Evolutionary conservation across 2,888 invertebrate species (phyloP).

Genomic region (Emmelina monodactyla): DNA sequence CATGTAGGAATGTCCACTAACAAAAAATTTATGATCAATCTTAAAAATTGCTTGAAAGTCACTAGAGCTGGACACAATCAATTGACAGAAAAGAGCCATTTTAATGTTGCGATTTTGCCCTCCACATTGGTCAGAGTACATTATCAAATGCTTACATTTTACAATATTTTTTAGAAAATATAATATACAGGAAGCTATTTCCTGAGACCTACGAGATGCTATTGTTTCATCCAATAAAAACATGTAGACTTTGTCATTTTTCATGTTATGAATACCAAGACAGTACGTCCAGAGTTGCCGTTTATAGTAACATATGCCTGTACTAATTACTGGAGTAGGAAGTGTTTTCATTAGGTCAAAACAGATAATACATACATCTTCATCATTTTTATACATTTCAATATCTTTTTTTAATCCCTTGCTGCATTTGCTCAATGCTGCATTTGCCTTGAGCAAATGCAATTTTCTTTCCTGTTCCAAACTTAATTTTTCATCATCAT

Average conservation of each 20-base stretch:
- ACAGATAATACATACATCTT: constrained; percentile 12
- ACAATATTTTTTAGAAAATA: constrained; percentile 15
- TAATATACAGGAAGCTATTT: constrained; percentile 20
- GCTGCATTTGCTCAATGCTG: no score
- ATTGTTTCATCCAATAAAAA: constrained; percentile 19
- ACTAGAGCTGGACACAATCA: constrained; percentile 10
- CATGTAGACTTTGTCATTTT: constrained; percentile 14
- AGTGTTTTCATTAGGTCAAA: constrained; percentile 18
- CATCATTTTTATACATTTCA: constrained; percentile 5
- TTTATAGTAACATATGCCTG: constrained; percentile 19
- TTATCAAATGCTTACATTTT: constrained; percentile 10
- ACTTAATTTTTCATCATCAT: no score
- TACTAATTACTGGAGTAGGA: constrained; percentile 15
- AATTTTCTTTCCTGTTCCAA: no score
- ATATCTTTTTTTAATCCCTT: neutral
- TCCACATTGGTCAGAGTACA: constrained; percentile 10
- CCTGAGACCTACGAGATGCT: constrained; percentile 19
- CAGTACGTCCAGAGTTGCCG: constrained; percentile 16
- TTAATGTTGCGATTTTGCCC: constrained; percentile 12
- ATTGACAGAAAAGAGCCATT: constrained; percentile 12
- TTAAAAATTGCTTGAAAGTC: constrained; percentile 9
- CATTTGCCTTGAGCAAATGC: no score
- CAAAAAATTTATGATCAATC: constrained; percentile 13
- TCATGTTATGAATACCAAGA: constrained; percentile 13
- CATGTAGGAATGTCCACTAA: constrained; percentile 13